phyloP scores from a whole-genome alignment of 2,888 invertebrate species.

The Habroteleia sp. region DNA sequence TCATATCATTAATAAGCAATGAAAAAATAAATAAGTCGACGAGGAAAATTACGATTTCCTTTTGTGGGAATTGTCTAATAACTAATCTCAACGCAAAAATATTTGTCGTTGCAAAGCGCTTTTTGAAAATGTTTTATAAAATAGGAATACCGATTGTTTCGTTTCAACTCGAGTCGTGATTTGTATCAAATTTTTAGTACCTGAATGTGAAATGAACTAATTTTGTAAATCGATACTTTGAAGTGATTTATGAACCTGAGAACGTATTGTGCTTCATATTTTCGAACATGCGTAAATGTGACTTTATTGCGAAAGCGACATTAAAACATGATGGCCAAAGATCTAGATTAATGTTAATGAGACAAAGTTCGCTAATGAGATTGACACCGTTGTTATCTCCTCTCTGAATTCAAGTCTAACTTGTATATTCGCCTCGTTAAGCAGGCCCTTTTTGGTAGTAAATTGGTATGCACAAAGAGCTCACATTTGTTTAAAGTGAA shows the following conservation, averaged over 20 bases:
- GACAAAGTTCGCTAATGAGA: constrained; percentile 57
- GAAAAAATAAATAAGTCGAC: too few relatives aligned
- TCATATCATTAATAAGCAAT: too few relatives aligned
- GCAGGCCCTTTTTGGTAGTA: too few relatives aligned
- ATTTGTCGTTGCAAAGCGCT: constrained; percentile 4
- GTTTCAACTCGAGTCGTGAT: neutral
- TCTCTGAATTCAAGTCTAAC: constrained; percentile 17
- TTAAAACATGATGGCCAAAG: constrained; percentile 46
- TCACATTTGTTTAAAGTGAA: too few relatives aligned
- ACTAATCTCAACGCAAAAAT: too few relatives aligned
- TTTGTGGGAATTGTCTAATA: too few relatives aligned
- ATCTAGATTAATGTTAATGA: constrained; percentile 51
- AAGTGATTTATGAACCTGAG: too few relatives aligned
- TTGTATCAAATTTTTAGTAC: constrained; percentile 44
- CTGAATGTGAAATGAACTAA: constrained; percentile 27
- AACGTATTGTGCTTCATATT: constrained; percentile 28
- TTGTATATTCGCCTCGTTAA: constrained; percentile 17
- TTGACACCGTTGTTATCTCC: constrained; percentile 43
- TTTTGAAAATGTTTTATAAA: constrained; percentile 22
- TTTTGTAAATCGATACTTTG: constrained; percentile 22
- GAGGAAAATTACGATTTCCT: too few relatives aligned
- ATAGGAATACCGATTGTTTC: neutral
- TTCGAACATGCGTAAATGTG: constrained; percentile 16
- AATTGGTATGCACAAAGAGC: too few relatives aligned
- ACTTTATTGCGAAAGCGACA: constrained; percentile 37